phyloP scores from a whole-genome alignment of 2,888 invertebrate genomes.

The Barypeithes pellucidus region DNA sequence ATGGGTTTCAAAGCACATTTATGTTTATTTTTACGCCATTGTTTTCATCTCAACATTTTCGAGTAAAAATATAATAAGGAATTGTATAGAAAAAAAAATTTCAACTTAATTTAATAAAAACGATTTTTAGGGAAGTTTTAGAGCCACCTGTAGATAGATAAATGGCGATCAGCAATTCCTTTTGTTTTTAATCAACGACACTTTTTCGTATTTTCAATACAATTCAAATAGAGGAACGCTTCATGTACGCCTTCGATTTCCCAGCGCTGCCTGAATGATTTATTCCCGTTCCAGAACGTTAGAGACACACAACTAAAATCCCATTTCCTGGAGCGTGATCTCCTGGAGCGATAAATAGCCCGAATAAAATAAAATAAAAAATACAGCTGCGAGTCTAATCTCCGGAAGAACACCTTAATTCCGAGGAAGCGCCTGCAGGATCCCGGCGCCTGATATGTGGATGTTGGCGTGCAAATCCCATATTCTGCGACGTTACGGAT shows the following conservation, averaged over 20 bases:
- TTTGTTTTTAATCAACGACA: neutral
- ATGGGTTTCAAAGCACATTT: too few relatives aligned
- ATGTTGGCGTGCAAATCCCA: conserved; percentile 62
- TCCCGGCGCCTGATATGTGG: conserved; percentile 59
- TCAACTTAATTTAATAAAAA: too few relatives aligned
- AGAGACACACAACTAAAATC: conserved; percentile 59
- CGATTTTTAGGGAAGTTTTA: too few relatives aligned
- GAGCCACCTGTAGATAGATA: too few relatives aligned
- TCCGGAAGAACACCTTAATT: conserved; percentile 69
- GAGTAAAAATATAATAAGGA: too few relatives aligned
- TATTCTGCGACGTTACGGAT: conserved; percentile 53
- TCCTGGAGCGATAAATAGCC: conserved; percentile 62
- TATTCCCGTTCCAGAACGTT: conserved; percentile 54
- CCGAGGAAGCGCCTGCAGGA: conserved; percentile 52
- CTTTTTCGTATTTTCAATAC: conserved; percentile 17
- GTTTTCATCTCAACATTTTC: too few relatives aligned
- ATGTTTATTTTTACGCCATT: too few relatives aligned
- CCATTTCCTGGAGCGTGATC: conserved; percentile 60
- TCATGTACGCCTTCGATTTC: conserved; percentile 29
- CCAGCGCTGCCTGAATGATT: conserved; percentile 56
- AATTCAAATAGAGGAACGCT: conserved; percentile 31
- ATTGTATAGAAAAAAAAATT: too few relatives aligned
- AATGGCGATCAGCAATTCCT: too few relatives aligned
- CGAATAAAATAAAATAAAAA: conserved; percentile 65
- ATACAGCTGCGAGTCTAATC: conserved; percentile 66